These are phyloP conservation scores for Gavialis gangeticus DNA, from an alignment of 2,113 vertebrate genomes.

Conservation along the genomic window DNA sequence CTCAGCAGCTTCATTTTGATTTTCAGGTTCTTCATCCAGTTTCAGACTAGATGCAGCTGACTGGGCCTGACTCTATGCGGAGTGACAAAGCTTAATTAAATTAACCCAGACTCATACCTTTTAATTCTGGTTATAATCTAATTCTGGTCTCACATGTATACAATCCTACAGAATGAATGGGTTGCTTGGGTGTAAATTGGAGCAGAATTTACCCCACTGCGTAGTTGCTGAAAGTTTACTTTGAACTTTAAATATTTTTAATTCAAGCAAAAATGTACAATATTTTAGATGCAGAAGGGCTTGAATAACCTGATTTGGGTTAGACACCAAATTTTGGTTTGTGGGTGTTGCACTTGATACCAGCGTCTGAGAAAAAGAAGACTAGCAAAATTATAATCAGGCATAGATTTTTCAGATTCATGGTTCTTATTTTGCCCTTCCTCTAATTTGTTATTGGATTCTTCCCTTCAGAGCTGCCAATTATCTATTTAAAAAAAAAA, in stretches of 20 bases:
- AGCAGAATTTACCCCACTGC: neutral
- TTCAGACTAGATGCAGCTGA: neutral
- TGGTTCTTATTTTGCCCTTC: neutral
- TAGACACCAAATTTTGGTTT: neutral
- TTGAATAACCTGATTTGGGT: no score
- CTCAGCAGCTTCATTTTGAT: neutral
- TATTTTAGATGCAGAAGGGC: neutral
- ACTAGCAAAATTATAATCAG: accelerated
- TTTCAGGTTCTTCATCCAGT: neutral
- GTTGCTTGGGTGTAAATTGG: neutral
- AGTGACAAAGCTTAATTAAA: neutral
- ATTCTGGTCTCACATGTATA: neutral
- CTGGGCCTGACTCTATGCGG: neutral
- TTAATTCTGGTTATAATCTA: neutral
- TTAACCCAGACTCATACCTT: neutral
- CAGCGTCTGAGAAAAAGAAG: neutral
- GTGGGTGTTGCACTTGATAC: neutral
- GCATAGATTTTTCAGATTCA: neutral
- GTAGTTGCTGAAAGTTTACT: neutral
- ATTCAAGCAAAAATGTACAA: neutral
- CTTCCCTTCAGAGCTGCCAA: neutral
- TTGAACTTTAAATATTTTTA: neutral
- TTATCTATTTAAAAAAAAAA: no score
- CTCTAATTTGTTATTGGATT: neutral
- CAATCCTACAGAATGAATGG: neutral